A percentile compares a stretch with the other conserved stretches of the same genome.
Evolutionary conservation across 37 sponge, comb jelly and placozoan species (phyloP).

Genomic region (Beroe ovata): DNA sequence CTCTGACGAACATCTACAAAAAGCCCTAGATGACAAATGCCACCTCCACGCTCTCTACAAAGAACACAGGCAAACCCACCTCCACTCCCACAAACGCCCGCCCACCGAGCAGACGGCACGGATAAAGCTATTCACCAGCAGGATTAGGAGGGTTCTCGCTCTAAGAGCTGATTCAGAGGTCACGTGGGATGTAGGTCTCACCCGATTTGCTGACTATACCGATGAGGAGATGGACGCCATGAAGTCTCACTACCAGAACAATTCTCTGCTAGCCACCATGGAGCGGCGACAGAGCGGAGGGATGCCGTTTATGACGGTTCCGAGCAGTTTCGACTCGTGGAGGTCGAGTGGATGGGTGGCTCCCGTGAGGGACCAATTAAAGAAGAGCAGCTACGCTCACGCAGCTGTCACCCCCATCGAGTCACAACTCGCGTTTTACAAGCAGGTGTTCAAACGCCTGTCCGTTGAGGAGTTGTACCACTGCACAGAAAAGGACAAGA

Average conservation of each 20-base stretch:
- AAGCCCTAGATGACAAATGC: neutral
- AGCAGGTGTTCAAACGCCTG: neutral
- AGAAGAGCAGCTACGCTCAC: neutral
- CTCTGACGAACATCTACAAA: neutral
- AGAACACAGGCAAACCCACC: neutral
- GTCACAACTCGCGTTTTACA: neutral
- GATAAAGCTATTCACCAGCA: neutral
- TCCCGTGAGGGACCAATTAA: neutral
- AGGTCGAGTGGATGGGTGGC: neutral
- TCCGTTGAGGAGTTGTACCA: neutral
- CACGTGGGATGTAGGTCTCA: neutral
- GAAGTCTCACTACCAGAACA: neutral
- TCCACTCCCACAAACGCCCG: neutral
- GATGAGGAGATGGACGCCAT: neutral
- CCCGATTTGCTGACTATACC: neutral
- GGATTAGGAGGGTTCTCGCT: neutral
- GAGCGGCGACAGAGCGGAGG: neutral
- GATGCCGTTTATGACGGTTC: neutral
- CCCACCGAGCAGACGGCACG: neutral
- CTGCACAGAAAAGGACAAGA: neutral
- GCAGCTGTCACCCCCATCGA: neutral
- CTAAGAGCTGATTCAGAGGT: neutral
- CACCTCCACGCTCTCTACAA: neutral
- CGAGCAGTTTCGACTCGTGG: neutral
- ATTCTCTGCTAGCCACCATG: neutral